These are phyloP conservation scores for Xenentodon cancila DNA, from an alignment of 2,797 vertebrate genomes.

Conservation along the genomic window DNA sequence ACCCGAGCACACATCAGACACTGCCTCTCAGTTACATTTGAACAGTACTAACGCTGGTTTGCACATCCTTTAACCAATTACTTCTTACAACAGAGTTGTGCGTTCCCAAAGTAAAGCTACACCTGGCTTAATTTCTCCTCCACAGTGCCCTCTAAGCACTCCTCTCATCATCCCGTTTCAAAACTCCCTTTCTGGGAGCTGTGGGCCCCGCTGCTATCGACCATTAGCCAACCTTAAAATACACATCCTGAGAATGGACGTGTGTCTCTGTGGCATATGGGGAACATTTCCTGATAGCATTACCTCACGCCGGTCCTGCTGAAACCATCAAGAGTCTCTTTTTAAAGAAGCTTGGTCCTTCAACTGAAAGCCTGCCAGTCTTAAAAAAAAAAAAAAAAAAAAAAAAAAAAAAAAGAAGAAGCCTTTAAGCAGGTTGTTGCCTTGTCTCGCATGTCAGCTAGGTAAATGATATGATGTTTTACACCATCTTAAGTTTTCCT, in stretches of 20 bases:
- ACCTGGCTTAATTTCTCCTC: constrained; percentile 7
- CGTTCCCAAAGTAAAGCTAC: neutral
- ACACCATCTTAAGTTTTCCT: constrained; percentile 37
- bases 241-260: constrained; percentile 65
- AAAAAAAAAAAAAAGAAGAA: neutral
- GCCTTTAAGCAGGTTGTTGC: neutral
- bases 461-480: constrained; percentile 46
- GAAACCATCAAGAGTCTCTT: constrained; percentile 45
- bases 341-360: constrained; percentile 17
- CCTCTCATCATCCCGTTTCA: constrained; percentile 51
- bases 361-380: constrained; percentile 35
- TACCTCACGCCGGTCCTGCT: constrained; percentile 50
- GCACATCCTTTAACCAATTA: neutral
- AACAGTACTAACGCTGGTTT: neutral
- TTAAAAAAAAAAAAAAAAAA: constrained; percentile 9
- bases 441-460: constrained; percentile 23
- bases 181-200: constrained; percentile 40
- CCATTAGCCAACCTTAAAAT: constrained; percentile 69
- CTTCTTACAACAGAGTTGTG: too few species aligned
- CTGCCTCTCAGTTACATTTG: neutral
- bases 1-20: constrained; percentile 14
- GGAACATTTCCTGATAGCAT: constrained; percentile 63
- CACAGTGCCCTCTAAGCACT: neutral
- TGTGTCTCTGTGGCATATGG: constrained; percentile 48
- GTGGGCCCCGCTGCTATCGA: constrained; percentile 34